Percentiles rank a stretch among this genome's conserved stretches.
Evolutionary conservation across 2,888 invertebrate species (phyloP).

Genomic region (Electrophaes corylata): DNA sequence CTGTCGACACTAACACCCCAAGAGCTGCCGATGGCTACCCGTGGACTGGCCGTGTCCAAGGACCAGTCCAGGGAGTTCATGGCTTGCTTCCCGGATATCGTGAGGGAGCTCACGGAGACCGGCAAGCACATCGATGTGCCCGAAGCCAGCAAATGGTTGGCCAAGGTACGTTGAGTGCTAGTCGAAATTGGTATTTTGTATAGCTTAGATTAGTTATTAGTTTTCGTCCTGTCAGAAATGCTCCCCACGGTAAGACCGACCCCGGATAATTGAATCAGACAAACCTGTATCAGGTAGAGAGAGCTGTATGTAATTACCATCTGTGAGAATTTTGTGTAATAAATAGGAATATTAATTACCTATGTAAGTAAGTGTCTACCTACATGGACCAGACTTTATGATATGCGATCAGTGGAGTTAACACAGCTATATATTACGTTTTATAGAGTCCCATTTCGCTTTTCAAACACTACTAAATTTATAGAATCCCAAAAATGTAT

Average conservation of each 20-base stretch:
- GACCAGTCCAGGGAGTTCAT: conserved; percentile 95
- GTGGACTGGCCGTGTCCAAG: conserved; percentile 87
- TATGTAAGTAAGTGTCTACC: background rate
- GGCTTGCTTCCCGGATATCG: conserved; percentile 94
- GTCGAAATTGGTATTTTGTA: conserved; percentile 49
- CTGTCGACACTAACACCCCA: conserved; percentile 86
- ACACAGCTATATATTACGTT: background rate
- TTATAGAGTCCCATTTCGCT: background rate
- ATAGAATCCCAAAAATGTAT: background rate
- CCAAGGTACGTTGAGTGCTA: conserved; percentile 85
- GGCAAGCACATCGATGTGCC: conserved; percentile 90
- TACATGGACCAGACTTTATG: no score
- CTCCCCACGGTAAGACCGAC: background rate
- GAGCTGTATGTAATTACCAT: background rate
- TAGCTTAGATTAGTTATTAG: background rate
- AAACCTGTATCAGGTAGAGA: conserved; percentile 1
- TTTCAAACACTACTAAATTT: no score
- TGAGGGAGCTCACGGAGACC: conserved; percentile 91
- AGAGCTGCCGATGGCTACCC: conserved; percentile 85
- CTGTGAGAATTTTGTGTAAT: conserved; percentile 13
- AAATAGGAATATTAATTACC: background rate
- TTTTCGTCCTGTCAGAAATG: background rate
- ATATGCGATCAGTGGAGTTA: no score
- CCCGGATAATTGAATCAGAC: background rate
- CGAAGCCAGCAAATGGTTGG: conserved; percentile 91